Evolutionary conservation across 2,797 vertebrate genomes (phyloP).

Genomic region (Prunella strophiata): DNA sequence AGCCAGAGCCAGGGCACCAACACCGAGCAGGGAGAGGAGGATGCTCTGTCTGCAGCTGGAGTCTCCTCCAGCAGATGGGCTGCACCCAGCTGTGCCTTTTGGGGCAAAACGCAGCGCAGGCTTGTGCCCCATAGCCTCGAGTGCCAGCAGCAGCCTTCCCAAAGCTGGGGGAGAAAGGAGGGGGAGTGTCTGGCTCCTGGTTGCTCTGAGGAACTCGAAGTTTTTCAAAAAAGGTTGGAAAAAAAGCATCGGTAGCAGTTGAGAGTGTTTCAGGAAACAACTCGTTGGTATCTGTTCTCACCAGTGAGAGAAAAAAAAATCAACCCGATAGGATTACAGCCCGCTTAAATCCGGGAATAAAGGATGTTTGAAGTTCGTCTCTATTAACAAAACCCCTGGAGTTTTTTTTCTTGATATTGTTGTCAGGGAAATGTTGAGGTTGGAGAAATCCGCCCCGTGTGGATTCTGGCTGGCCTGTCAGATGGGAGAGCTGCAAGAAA

Average conservation of each 20-base stretch:
- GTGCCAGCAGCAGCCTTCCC: not conserved
- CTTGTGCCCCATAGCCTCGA: not conserved
- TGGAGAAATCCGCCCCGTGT: not conserved
- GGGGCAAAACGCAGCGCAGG: not conserved
- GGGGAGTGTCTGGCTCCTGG: not conserved
- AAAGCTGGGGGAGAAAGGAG: not conserved
- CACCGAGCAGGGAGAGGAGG: not conserved
- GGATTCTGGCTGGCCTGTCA: not conserved
- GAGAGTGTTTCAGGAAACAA: not conserved
- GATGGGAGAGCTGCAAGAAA: not conserved
- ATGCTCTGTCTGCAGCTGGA: not conserved
- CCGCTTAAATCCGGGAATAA: not conserved
- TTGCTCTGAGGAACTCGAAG: not conserved
- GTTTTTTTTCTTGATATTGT: not conserved
- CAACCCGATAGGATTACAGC: constrained; percentile 38
- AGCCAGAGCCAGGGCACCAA: not conserved
- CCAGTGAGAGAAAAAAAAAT: not conserved
- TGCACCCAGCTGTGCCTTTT: not conserved
- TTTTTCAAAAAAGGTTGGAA: not conserved
- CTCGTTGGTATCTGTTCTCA: not conserved
- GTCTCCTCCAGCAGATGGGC: not conserved
- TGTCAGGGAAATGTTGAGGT: constrained; percentile 30
- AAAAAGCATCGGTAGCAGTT: not conserved
- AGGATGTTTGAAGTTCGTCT: constrained; percentile 40
- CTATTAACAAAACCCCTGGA: constrained; percentile 51